Evolutionary conservation across 2,113 vertebrate genomes (phyloP), one percentile per base, ranked within the genome.

Genomic region (Forbesichthys papilliferus): DNA sequence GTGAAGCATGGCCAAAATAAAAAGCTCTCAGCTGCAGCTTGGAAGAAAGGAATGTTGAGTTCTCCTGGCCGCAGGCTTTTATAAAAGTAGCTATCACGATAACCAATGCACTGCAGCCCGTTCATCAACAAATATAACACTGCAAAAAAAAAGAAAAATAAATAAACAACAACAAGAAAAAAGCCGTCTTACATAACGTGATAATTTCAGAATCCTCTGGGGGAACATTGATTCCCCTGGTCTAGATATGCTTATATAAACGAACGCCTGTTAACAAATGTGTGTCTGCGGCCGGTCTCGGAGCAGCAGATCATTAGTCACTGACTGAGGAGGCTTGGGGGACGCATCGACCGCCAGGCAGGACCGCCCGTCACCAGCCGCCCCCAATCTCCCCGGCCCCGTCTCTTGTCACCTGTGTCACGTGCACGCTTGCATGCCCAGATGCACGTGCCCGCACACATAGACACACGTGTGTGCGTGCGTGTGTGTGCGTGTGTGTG

Each of bases 221-320:
- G 74, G 73, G 69, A 74, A 74, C 79, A 86, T 84, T 71, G 86
- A 89, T 85, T 66, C 54, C 79, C 80, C 70, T 73, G 66, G 59
- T 71, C 61, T 67, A 77, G 64, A 62, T 68, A 64, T 62, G 58
- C 75, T 86, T 81, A 85, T 84, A 85, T 75, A 88, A 89, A 88
- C 75, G 78, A 77, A 86, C 73, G 87, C 87, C 69, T 79, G 77
- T 86, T 90, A 89, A 88, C 82, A 88, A 88, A 89, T 82, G 70
- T 77, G 74, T 67, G 72, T 55, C 88, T 59, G 84, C 84, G 84
- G 66, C 78, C 63, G 66, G 69, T 64, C 74, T 85, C 82, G 82
- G 88, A 89, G 89, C 84, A 85, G 36, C 63, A 77, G 82, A 82
- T 89, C 91, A 91, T 91, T 93, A 91, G 88, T 92, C 88, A 93